Conservation (phyloP, 2,113 vertebrate species). For the Apodemus speciosus region DNA sequence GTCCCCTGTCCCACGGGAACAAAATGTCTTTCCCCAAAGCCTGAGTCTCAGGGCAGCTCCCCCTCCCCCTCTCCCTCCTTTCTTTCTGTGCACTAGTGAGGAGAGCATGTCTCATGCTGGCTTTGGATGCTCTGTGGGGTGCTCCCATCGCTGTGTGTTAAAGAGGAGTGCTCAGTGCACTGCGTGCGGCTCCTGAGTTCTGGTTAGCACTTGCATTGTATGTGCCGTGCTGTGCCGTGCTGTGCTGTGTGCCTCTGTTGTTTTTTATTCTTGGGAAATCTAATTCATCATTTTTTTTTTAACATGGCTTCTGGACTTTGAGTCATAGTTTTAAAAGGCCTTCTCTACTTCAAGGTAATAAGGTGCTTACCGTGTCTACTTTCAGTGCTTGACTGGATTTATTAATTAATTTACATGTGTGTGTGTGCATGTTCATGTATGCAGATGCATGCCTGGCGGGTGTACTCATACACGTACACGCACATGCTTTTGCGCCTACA, state of each 20-base stretch:
- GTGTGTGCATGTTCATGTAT: background rate
- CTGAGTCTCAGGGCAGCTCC: background rate
- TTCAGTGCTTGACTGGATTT: background rate
- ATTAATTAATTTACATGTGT: background rate
- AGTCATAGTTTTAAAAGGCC: slow-evolving; percentile 64
- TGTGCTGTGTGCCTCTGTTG: background rate
- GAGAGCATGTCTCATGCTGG: background rate
- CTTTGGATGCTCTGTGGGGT: background rate
- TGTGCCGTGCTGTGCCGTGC: no score
- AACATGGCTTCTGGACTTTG: slow-evolving; percentile 71
- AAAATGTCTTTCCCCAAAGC: background rate
- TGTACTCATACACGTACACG: background rate
- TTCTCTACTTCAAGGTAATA: slow-evolving; percentile 61
- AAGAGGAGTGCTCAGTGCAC: background rate
- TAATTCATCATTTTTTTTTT: slow-evolving; percentile 66
- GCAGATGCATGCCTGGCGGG: background rate
- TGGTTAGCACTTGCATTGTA: background rate
- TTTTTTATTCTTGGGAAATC: slow-evolving; percentile 36
- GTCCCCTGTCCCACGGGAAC: background rate
- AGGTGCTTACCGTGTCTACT: slow-evolving; percentile 4
- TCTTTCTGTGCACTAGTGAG: background rate
- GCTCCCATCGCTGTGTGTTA: background rate
- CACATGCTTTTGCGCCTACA: background rate
- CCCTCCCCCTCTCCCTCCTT: no score
- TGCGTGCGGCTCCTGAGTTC: background rate